Evolutionary conservation across 2,888 invertebrate genomes (phyloP), one percentile per base, ranked within the genome.

Genomic region (Erebia palarica): DNA sequence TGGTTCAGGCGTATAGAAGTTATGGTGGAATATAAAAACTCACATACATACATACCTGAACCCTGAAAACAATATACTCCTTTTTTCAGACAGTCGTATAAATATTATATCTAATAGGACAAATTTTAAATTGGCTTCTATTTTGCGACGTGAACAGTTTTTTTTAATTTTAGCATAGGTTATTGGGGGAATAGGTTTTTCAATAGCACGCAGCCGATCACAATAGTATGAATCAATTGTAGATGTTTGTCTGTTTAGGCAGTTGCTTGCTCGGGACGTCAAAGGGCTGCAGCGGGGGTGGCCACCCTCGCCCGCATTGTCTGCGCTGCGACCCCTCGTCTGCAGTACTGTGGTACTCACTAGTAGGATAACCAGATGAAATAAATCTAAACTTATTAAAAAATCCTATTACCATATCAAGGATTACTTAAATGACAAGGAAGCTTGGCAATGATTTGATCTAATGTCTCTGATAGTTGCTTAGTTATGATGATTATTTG

Each of bases 221-320:
- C 53, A 65, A 65, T 65, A 65, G 65, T 53, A 42, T 10, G 65
- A 65, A 65, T 65, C 65, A 74, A 69, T 75, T 74, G 69, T 69
- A 58, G 71, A 64, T 57, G 36, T 64, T 44, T 49, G 27, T 1
- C 42, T 16, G 53, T 55, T 65, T 58, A 58, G 65, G 51, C 57
- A 69, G 67, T 21, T 55, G 47, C 65, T 21, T 55, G 47, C 61
- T 64, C 61, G 68, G 68, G 36, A 55, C 44, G 69, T 21, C 18
- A 44, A 14, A 53, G 68, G 61, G 65, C 57, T 36, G 55, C 51
- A 51, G 55, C 63, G 71, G 69, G 71, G 59, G 55, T 66, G 69
- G 69, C 58, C 73, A 44, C 68, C 75, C 73, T 71, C 55, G 61
- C 73, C 9, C 13, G 18, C 53, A 65, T 68, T 72, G 70, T 73